Percentiles rank a stretch among this genome's conserved stretches.
phyloP scores from a whole-genome alignment of 1,140 invertebrate genomes.

The Theocolax elegans region DNA sequence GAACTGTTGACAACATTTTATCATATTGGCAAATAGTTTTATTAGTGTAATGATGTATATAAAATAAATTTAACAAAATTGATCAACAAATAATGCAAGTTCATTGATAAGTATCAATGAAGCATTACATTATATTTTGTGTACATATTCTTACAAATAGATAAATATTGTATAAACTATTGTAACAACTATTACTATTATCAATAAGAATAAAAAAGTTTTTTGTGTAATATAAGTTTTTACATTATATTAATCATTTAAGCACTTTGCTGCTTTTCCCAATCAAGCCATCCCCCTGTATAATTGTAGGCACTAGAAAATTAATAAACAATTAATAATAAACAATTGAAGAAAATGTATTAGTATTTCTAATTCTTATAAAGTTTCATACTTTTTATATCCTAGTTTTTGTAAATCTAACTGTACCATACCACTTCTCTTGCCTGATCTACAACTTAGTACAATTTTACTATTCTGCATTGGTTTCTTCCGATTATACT shows the following conservation, averaged over 20 bases:
- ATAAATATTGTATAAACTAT: background rate
- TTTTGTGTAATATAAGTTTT: constrained; percentile 35
- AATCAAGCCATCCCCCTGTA: constrained; percentile 61
- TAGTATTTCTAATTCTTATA: constrained; percentile 6
- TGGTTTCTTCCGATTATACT: constrained; percentile 69
- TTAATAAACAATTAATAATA: constrained; percentile 36
- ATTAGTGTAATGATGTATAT: too few species aligned
- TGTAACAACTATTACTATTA: background rate
- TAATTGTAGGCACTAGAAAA: constrained; percentile 61
- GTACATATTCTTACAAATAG: too few species aligned
- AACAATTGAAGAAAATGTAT: constrained; percentile 24
- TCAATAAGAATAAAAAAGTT: constrained; percentile 11
- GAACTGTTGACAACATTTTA: background rate
- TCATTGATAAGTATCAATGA: too few species aligned
- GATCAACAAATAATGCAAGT: too few species aligned
- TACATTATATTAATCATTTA: constrained; percentile 34
- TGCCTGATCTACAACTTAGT: constrained; percentile 73
- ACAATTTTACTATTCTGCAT: constrained; percentile 69
- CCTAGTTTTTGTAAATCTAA: constrained; percentile 70
- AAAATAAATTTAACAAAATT: too few species aligned
- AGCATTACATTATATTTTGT: too few species aligned
- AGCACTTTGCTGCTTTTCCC: constrained; percentile 55
- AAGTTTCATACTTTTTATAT: constrained; percentile 69
- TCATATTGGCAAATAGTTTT: constrained; percentile 20
- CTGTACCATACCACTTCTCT: constrained; percentile 70